Conservation (phyloP, 2,113 vertebrate genomes). For the Pollachius pollachius region DNA sequence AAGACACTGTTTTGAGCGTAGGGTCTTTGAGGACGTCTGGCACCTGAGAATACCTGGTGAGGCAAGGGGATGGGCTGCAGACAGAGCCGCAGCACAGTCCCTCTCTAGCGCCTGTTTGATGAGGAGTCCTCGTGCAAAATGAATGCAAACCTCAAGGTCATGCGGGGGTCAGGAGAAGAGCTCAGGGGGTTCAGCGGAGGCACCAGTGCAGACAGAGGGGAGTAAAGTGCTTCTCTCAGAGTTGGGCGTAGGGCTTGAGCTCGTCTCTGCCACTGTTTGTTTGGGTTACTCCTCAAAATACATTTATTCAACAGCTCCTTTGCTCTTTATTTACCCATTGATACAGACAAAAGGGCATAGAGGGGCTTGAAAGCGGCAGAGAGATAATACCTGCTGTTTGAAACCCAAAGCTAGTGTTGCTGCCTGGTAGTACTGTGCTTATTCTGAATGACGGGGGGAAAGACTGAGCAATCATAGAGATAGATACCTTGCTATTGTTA, state of each 20-base stretch:
- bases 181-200: not conserved
- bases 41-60: slow-evolving; percentile 51
- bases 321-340: no score
- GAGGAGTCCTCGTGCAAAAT: slow-evolving; percentile 71
- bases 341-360: no score
- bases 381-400: no score
- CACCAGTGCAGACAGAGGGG: no score
- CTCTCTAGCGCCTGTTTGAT: slow-evolving; percentile 47
- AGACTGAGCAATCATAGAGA: no score
- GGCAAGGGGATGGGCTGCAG: slow-evolving; percentile 23
- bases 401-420: no score
- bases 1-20: not conserved
- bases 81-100: slow-evolving; percentile 46
- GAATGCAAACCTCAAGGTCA: slow-evolving; percentile 69
- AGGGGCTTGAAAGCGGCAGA: no score
- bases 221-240: slow-evolving; percentile 4
- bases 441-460: no score
- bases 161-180: slow-evolving; percentile 60
- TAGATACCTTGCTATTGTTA: no score
- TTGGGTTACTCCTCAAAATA: slow-evolving; percentile 6
- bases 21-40: slow-evolving; percentile 44
- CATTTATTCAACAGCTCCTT: not conserved
- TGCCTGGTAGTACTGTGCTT: no score
- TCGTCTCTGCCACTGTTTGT: slow-evolving; percentile 9
- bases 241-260: slow-evolving; percentile 18